Percentiles rank a stretch among this genome's conserved stretches.
These are phyloP conservation scores for Calyptommatus sinebrachiatus DNA, from an alignment of 2,113 vertebrate species.

Conservation along the genomic window DNA sequence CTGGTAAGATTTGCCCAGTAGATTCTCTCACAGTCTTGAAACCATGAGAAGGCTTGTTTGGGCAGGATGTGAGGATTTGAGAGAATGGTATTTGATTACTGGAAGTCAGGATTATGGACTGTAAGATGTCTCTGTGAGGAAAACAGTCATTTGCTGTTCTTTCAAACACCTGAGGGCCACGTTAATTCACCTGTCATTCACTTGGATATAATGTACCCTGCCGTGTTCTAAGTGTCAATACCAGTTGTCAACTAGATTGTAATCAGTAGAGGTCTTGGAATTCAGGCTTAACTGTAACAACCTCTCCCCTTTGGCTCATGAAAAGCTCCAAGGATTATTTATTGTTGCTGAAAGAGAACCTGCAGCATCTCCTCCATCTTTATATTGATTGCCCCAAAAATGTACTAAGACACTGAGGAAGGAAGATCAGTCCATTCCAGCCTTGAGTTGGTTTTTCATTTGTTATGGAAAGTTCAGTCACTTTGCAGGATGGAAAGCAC, in stretches of 20 bases:
- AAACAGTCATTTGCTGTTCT: background rate
- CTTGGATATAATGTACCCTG: constrained; percentile 1
- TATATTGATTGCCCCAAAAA: background rate
- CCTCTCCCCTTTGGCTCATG: constrained; percentile 7
- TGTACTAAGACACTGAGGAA: background rate
- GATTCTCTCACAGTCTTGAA: constrained; percentile 21
- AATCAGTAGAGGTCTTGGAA: constrained; percentile 33
- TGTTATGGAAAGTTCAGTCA: constrained; percentile 68
- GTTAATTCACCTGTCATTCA: constrained; percentile 27
- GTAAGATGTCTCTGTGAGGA: background rate
- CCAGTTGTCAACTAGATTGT: background rate
- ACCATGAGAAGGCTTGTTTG: constrained; percentile 38
- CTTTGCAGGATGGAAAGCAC: background rate
- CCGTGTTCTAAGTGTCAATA: background rate
- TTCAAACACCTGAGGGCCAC: constrained; percentile 23
- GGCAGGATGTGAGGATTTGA: constrained; percentile 16
- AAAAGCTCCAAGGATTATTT: background rate
- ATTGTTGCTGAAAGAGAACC: background rate
- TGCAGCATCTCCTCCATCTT: background rate
- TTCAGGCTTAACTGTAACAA: constrained; percentile 11
- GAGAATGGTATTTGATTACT: constrained; percentile 1
- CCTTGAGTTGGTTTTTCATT: constrained; percentile 46
- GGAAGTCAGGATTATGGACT: constrained; percentile 13
- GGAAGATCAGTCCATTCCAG: background rate
- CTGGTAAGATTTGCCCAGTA: background rate